Base-by-base conservation (phyloP, 2,888 invertebrate genomes). In the Platynereis dumerilii region DNA sequence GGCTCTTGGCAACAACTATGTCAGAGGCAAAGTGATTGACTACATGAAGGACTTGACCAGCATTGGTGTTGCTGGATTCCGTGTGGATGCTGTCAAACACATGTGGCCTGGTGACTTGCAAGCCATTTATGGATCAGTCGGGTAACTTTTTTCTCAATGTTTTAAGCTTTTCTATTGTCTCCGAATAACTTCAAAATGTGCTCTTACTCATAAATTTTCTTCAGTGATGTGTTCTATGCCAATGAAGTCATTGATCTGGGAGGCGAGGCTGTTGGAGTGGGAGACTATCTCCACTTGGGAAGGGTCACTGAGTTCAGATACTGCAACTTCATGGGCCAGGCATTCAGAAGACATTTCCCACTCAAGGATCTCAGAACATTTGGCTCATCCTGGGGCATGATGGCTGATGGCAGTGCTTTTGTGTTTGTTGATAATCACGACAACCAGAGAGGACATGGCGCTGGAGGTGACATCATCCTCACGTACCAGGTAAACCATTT, bases 371-470 rank as follows among this genome's bases (percentile, higher is more conserved):
- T 70, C 26, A 15, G 53, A 7, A 72, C 72, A 56, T 76, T 78
- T 52, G 76, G 77, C 1, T 58, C 71, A 1, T 20, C 60, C 57
- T 39, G 67, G 66, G 39, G 77, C 74, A 79, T 80, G 76, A 70
- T 78, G 3, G 73, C 74, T 20, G 71, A 75, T 10, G 70, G 62
- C 0, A 87, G 77, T 57, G 88, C 92, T 1, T 77, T 94, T 0
- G 89, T 91, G 20, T 94, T 94, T 78, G 88, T 94, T 60, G 94
- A 94, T 78, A 96, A 96, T 84, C 95, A 96, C 78, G 96, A 96
- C 81, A 93, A 92, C 78, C 94, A 94, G 81, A 87, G 95, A 75
- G 91, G 90, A 2, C 68, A 69, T 52, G 66, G 69, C 17, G 67
- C 44, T 2, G 66, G 67, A 10, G 76, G 76, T 22, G 75, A 74